These are phyloP conservation scores for Crotalus helleri DNA, from an alignment of 2,113 vertebrate species.

Conservation along the genomic window DNA sequence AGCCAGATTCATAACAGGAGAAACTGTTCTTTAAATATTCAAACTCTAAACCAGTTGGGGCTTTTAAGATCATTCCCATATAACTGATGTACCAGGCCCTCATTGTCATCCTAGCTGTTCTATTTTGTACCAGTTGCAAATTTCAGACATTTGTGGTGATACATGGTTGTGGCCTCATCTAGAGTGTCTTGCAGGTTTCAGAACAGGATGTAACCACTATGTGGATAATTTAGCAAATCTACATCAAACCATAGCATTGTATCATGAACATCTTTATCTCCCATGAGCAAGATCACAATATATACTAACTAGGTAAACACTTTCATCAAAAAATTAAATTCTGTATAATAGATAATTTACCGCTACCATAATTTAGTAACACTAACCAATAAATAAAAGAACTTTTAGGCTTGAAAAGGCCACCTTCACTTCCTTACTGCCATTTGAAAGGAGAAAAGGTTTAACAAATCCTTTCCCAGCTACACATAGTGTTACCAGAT, in stretches of 20 bases:
- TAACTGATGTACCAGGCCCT: neutral
- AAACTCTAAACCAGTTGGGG: neutral
- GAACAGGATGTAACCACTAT: neutral
- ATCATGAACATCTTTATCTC: neutral
- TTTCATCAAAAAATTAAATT: neutral
- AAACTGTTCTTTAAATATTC: neutral
- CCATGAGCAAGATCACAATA: neutral
- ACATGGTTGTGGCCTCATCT: neutral
- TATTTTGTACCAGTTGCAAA: neutral
- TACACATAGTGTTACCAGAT: neutral
- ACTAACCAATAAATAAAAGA: neutral
- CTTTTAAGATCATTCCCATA: neutral
- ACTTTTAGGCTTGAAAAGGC: neutral
- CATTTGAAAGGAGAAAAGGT: neutral
- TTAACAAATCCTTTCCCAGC: neutral
- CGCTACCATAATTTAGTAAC: neutral
- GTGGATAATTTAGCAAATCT: neutral
- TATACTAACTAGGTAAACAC: neutral
- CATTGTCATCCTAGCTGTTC: neutral
- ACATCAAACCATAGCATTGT: neutral
- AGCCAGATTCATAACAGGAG: neutral
- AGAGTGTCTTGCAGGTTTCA: neutral
- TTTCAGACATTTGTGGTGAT: neutral
- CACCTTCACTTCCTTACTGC: neutral
- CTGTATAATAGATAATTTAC: neutral